Evolutionary conservation across 2,113 vertebrate genomes (phyloP).

Genomic region (Merops nubicus): DNA sequence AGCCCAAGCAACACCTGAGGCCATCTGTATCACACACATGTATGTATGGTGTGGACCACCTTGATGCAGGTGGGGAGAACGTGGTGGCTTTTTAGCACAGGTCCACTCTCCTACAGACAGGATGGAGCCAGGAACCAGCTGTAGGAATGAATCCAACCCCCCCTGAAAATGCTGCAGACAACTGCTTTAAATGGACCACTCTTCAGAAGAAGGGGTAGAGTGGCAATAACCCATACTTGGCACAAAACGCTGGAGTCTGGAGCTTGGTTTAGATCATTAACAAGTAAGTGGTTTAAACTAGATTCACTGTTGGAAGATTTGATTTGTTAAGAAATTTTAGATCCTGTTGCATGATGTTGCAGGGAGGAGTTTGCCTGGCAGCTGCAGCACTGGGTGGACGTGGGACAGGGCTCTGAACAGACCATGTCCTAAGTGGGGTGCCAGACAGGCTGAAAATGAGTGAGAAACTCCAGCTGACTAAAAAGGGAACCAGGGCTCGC

Average conservation of each 20-base stretch:
- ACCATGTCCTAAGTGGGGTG: rapidly evolving
- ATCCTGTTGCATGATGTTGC: not conserved
- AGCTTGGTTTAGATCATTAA: not conserved
- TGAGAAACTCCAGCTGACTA: not conserved
- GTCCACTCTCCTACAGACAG: not conserved
- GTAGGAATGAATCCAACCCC: not conserved
- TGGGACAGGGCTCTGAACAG: not conserved
- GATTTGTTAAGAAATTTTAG: not conserved
- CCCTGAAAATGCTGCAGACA: not conserved
- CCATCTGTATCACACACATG: not conserved
- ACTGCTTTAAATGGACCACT: not conserved
- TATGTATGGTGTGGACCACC: rapidly evolving
- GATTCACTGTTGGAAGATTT: not conserved
- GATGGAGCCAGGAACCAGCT: not conserved
- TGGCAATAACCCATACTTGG: not conserved
- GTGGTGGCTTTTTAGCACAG: not conserved
- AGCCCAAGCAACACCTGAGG: not conserved
- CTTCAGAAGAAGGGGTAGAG: not conserved
- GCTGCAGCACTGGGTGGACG: not conserved
- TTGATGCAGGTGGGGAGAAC: not conserved
- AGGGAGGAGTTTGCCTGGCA: not conserved
- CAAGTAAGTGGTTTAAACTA: not conserved
- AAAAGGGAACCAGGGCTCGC: not conserved
- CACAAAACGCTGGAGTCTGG: not conserved
- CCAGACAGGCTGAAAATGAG: not conserved